phyloP scores from a whole-genome alignment of 2,888 invertebrate species.

The Chalcis sispes region DNA sequence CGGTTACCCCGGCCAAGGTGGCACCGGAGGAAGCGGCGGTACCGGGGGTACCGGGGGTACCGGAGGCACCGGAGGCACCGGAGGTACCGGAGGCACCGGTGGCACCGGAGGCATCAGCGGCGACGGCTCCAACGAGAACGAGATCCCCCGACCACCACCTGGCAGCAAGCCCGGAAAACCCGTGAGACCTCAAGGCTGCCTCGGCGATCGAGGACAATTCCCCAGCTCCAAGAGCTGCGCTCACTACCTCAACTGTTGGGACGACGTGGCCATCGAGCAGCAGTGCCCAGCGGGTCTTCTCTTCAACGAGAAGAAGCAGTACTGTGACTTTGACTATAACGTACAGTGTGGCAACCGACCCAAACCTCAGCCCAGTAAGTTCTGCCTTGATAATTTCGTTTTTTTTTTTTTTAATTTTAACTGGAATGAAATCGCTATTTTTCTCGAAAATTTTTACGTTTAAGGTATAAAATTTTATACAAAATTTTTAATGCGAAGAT shows the following conservation, averaged over 20 bases:
- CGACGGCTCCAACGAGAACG: conserved; percentile 58
- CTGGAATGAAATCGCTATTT: neutral
- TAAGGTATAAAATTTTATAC: too few species aligned
- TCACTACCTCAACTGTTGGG: conserved; percentile 85
- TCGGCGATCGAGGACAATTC: conserved; percentile 79
- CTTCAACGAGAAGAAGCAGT: conserved; percentile 79
- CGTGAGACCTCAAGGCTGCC: conserved; percentile 65
- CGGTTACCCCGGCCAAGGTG: conserved; percentile 56
- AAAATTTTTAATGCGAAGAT: too few species aligned
- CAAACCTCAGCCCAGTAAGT: conserved; percentile 71
- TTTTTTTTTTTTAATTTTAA: conserved; percentile 4
- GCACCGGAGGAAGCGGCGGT: conserved; percentile 51
- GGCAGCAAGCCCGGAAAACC: conserved; percentile 53
- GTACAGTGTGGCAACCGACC: conserved; percentile 81
- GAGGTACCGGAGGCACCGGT: conserved; percentile 17
- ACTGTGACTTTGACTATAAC: conserved; percentile 82
- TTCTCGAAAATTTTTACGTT: neutral
- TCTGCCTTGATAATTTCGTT: neutral
- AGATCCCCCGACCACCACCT: conserved; percentile 66
- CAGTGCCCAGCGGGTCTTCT: conserved; percentile 81
- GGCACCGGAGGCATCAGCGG: conserved; percentile 59
- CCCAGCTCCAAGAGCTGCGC: conserved; percentile 80
- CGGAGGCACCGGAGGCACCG: conserved; percentile 50
- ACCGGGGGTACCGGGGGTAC: conserved; percentile 19
- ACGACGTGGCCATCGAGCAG: conserved; percentile 82